Conservation (phyloP, 2,113 vertebrate genomes). For the Nipponia nippon region DNA sequence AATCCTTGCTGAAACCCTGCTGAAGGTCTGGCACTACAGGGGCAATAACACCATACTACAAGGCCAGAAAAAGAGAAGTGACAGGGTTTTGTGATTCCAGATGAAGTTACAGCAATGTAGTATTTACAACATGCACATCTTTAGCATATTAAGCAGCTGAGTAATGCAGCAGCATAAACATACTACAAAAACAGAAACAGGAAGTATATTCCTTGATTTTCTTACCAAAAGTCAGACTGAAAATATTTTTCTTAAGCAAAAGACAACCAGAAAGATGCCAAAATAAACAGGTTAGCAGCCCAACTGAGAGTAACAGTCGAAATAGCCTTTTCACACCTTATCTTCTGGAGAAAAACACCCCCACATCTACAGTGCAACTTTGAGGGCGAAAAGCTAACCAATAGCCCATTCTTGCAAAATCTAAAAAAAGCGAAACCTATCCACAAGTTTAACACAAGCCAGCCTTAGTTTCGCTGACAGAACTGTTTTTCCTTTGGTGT, state of each 20-base stretch:
- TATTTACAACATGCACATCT: not conserved
- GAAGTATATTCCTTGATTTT: not conserved
- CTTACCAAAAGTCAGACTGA: not conserved
- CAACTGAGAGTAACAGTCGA: not conserved
- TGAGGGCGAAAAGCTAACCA: not conserved
- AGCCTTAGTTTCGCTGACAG: not conserved
- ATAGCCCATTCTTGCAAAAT: not conserved
- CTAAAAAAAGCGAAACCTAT: not conserved
- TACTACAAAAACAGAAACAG: not conserved
- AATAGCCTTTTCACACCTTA: not conserved
- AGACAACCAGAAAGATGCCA: not conserved
- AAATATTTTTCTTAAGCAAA: not conserved
- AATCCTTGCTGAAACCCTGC: not conserved
- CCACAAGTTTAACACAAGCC: not conserved
- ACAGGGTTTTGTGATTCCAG: not conserved
- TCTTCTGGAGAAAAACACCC: not conserved
- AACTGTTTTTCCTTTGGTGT: not conserved
- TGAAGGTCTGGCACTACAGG: not conserved
- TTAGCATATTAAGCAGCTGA: not conserved
- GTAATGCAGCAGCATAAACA: not conserved
- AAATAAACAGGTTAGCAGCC: not conserved
- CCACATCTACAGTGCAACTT: not conserved
- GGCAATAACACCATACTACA: accelerated
- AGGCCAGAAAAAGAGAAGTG: not conserved
- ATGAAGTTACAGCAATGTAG: not conserved